Base-by-base conservation (phyloP, 2,797 vertebrate genomes). In the Ptychadena robeensis region DNA sequence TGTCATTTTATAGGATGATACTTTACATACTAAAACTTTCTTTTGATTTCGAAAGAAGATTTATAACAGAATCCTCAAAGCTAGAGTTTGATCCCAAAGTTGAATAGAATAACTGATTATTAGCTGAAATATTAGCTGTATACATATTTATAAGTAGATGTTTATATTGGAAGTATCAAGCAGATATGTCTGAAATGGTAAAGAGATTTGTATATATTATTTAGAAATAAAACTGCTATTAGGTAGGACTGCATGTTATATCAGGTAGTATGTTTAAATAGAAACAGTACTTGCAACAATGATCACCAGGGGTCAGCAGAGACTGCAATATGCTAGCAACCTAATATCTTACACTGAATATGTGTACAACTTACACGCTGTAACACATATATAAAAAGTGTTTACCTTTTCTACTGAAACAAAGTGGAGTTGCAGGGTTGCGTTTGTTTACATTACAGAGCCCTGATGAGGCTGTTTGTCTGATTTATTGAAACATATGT, bases 301-400 rank as follows among this genome's bases (percentile, higher is more conserved):
- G 79, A 40, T 35, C 79, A 81, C 69, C 22, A 73, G 78, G 34
- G 57, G 69, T 65, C 69, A 73, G 57, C 31, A 73, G 11, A 81
- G 18, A 64, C 76, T 32, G 34, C 44, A 14, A 64, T 53, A 27
- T 72, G 70, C 32, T 14, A 4, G 40, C 40, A 53, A 32, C 31
- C 15, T 25, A 57, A 18, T 28, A 73, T 15, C 5, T 8, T 44
- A 14, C 0, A 27, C 11, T 27, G 40, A 2, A 71, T 18, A 15
- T 28, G 12, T 11, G 15, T 4, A 3, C 40, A 14, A 44, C 40
- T 3, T 35, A 35, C 3, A 35, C 34, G 34, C 34, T 35, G 34
- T 9, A 35, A 3, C 3, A 35, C 9, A 3, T 35, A 35, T 9
- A 35, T 3, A 35, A 9, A 35, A 35, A 35, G 34, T 35, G 9